Percentiles rank a stretch among this genome's conserved stretches.
Evolutionary conservation across 2,888 invertebrate species (phyloP).

Genomic region (Theretra japonica): DNA sequence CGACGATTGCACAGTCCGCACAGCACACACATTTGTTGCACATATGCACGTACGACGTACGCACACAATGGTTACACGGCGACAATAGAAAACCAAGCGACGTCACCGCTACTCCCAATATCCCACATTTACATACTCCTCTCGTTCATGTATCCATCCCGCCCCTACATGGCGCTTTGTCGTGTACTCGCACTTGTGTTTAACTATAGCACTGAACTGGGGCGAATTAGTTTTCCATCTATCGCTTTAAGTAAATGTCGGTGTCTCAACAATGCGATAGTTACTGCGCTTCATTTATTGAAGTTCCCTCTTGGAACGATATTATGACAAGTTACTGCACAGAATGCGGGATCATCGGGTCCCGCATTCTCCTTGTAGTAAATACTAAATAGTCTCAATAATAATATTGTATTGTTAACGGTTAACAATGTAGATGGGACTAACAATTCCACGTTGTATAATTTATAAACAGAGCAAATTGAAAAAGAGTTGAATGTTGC

Average conservation of each 20-base stretch:
- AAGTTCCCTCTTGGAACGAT: background rate
- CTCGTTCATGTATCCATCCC: constrained; percentile 54
- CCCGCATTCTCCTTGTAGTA: too few species aligned
- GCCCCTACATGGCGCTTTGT: constrained; percentile 60
- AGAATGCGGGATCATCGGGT: constrained; percentile 4
- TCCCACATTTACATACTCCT: constrained; percentile 77
- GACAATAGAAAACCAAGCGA: constrained; percentile 65
- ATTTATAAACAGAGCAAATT: constrained; percentile 41
- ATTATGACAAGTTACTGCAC: background rate
- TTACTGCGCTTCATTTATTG: background rate
- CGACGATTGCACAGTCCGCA: constrained; percentile 39
- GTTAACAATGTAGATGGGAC: background rate
- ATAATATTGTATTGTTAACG: too few species aligned
- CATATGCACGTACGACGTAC: constrained; percentile 38
- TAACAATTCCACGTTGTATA: background rate
- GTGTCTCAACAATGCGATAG: constrained; percentile 8
- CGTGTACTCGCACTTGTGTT: constrained; percentile 41
- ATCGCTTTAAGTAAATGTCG: constrained; percentile 10
- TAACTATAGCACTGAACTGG: constrained; percentile 20
- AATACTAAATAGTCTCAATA: too few species aligned
- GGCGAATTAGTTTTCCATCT: constrained; percentile 19
- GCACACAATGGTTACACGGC: constrained; percentile 55
- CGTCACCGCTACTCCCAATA: constrained; percentile 70
- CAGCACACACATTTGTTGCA: constrained; percentile 23
- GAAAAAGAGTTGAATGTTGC: constrained; percentile 45